Percentiles rank a stretch among this genome's conserved stretches.
Evolutionary conservation across 2,797 vertebrate genomes (phyloP).

Genomic region (Sebastes iracundus): DNA sequence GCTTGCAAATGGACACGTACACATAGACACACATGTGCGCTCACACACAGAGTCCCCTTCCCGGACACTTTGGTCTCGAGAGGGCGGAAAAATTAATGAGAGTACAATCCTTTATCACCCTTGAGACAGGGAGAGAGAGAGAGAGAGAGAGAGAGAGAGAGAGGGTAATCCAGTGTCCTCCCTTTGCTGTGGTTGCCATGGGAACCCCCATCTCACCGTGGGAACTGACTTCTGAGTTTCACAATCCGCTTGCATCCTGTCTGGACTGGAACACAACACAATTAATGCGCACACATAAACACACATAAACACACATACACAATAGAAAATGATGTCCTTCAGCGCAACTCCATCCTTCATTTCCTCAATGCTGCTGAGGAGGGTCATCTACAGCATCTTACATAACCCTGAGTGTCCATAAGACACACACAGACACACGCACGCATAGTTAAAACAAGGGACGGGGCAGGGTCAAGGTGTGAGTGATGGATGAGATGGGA

Average conservation of each 20-base stretch:
- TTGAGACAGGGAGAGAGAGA: conserved; percentile 69
- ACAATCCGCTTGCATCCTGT: conserved; percentile 76
- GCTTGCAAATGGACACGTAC: conserved; percentile 41
- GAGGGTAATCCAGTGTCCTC: conserved; percentile 79
- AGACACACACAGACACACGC: background rate
- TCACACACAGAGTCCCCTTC: conserved; percentile 60
- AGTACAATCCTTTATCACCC: conserved; percentile 82
- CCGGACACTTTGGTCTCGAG: conserved; percentile 77
- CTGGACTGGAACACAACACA: conserved; percentile 70
- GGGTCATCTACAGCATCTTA: conserved; percentile 37
- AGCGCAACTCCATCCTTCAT: conserved; percentile 21
- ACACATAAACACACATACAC: background rate
- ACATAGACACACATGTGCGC: conserved; percentile 4
- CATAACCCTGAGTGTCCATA: conserved; percentile 4
- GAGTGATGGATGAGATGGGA: conserved; percentile 69
- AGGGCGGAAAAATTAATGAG: conserved; percentile 82
- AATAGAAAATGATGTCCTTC: conserved; percentile 22
- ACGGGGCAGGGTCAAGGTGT: conserved; percentile 63
- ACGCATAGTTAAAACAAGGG: conserved; percentile 20
- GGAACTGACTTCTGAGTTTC: conserved; percentile 80
- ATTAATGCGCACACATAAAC: conserved; percentile 53
- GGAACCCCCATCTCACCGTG: conserved; percentile 81
- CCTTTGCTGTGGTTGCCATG: conserved; percentile 80
- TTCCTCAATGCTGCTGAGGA: conserved; percentile 8
- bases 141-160: conserved; percentile 27